Conservation (phyloP, 30 jellyfish, hydroid and myxozoan species). For the Turritopsis dohrnii region DNA sequence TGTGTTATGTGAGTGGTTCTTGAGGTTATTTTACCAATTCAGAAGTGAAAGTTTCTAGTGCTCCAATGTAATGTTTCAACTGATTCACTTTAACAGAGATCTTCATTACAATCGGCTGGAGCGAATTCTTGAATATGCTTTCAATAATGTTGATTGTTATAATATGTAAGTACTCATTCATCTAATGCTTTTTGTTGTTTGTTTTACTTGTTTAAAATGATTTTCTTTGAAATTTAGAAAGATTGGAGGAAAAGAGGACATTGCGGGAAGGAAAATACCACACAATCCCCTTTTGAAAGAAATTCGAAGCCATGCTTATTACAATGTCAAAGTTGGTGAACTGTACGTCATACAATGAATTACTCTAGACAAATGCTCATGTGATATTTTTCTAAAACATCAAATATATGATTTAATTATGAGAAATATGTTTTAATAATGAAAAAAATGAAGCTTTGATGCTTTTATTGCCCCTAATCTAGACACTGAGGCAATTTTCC, state of each 20-base stretch:
- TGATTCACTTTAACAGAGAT: conserved; percentile 23
- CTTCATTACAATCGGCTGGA: conserved; percentile 50
- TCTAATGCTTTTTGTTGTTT: background rate
- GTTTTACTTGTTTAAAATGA: background rate
- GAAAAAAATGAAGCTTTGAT: no score
- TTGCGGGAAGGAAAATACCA: background rate
- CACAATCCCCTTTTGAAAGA: background rate
- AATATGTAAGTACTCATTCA: conserved; percentile 36
- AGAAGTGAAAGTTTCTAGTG: background rate
- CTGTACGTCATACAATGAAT: no score
- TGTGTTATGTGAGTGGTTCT: conserved; percentile 4
- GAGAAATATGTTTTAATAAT: no score
- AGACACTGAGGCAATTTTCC: no score
- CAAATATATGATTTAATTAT: no score
- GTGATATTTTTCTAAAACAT: no score
- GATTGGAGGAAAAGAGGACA: conserved; percentile 5
- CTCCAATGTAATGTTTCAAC: background rate
- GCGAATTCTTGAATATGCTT: conserved; percentile 60
- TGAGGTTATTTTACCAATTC: background rate
- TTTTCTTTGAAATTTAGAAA: conserved; percentile 12
- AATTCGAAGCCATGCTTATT: conserved; percentile 14
- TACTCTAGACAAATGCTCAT: no score
- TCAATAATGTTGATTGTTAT: conserved; percentile 40
- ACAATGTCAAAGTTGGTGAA: background rate
- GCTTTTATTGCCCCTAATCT: no score